phyloP scores from a whole-genome alignment of 2,797 vertebrate species.

The Hydrolagus colliei region DNA sequence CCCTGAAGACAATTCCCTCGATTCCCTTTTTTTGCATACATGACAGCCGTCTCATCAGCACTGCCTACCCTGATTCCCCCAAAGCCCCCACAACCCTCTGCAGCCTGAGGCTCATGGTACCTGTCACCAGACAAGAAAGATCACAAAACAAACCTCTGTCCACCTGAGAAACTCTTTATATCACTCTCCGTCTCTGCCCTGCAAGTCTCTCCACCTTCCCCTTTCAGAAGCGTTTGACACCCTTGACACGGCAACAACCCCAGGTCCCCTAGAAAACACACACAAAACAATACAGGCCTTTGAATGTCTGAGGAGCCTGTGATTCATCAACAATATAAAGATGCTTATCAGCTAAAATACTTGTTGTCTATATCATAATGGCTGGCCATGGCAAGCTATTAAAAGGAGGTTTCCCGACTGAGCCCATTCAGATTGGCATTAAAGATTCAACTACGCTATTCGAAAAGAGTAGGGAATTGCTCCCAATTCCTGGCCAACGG shows the following conservation, averaged over 20 bases:
- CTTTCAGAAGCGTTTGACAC: conserved; percentile 41
- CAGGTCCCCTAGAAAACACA: conserved; percentile 22
- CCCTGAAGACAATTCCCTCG: conserved; percentile 39
- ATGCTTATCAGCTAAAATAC: conserved; percentile 27
- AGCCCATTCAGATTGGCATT: too few relatives aligned
- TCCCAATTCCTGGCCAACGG: too few relatives aligned
- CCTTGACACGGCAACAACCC: conserved; percentile 39
- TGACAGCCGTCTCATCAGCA: conserved; percentile 27
- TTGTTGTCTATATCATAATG: not conserved
- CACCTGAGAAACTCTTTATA: conserved; percentile 48
- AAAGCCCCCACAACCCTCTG: conserved; percentile 3
- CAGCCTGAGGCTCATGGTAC: conserved; percentile 41
- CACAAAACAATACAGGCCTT: conserved; percentile 48
- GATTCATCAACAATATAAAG: conserved; percentile 13
- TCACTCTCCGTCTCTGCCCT: conserved; percentile 54
- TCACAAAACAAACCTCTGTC: conserved; percentile 36
- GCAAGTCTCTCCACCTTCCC: conserved; percentile 45
- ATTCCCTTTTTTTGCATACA: conserved; percentile 32
- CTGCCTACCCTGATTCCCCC: not conserved
- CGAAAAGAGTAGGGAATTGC: too few relatives aligned
- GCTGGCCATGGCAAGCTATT: too few relatives aligned
- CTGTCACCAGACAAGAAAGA: conserved; percentile 59
- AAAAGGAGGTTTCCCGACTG: too few relatives aligned
- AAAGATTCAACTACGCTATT: too few relatives aligned
- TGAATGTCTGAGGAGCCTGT: conserved; percentile 25